Evolutionary conservation across 2,113 vertebrate genomes (phyloP), one percentile per base, ranked within the genome.

Genomic region (Mastomys coucha): DNA sequence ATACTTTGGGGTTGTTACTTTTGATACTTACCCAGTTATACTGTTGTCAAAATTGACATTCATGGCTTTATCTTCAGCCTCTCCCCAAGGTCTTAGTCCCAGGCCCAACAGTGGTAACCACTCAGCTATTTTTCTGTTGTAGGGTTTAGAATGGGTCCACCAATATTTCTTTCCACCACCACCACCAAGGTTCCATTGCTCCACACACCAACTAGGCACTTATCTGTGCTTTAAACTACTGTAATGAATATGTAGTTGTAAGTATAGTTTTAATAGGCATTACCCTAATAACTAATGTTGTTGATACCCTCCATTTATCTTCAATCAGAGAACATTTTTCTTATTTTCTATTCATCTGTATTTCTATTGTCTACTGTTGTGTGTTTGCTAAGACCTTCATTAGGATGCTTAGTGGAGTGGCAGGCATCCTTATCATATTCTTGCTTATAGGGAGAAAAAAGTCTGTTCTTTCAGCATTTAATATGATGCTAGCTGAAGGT

Each of bases 191-290:
- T 92, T 95, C n/a, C 26, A 45, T 75, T 60, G 24, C 12, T 81
- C 51, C 28, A 49, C 26, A 75, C 65, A 56, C 24, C 85, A 39
- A 33, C 9, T 11, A n/a, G 14, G 14, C 75, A 80, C 60, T 92
- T 14, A 84, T 80, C 24, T 65, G 20, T 69, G 81, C 39, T 91
- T 60, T 67, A 88, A 94, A 36, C 51, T 42, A 92, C 11, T 39
- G 12, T 84, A 39, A 49, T 58, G 89, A 56, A 10, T 92, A 77
- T 73, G 9, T 67, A 39, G 33, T 45, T 51, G 36, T 67, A 51
- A 85, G 49, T 13, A 13, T 91, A 19, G 16, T 63, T 96, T 96
- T 89, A 89, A 70, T 89, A 87, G 72, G 9, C 24, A 93, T 94
- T 93, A 95, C 26, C 22, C 33, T 92, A 92, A n/a, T 73, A 88